A percentile compares a stretch with the other conserved stretches of the same genome.
phyloP scores from a whole-genome alignment of 2,113 vertebrate genomes.

The Clarias gariepinus region DNA sequence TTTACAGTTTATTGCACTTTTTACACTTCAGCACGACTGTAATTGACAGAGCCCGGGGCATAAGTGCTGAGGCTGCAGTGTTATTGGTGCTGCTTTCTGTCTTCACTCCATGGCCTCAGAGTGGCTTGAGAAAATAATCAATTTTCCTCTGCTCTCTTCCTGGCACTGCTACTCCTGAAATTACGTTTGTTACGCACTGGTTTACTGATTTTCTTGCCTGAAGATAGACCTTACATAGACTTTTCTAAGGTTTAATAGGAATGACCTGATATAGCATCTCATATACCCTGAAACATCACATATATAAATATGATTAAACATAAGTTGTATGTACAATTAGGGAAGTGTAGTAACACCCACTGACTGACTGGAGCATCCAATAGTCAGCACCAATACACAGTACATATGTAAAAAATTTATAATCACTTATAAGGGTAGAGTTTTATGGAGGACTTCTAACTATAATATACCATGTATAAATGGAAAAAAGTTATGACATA shows the following conservation, averaged over 20 bases:
- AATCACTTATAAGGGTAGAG: neutral
- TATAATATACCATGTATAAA: neutral
- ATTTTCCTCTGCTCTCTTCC: conserved; percentile 4
- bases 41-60: neutral
- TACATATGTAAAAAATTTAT: neutral
- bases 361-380: neutral
- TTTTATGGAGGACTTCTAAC: neutral
- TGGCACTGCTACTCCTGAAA: neutral
- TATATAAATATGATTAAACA: neutral
- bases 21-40: neutral
- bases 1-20: neutral
- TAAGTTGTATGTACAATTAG: too few relatives aligned
- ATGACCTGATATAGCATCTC: neutral
- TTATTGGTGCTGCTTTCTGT: neutral
- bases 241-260: neutral
- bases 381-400: neutral
- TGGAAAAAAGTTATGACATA: neutral
- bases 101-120: neutral
- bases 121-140: neutral
- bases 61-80: conserved; percentile 1
- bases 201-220: neutral
- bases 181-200: neutral
- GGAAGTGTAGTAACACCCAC: neutral
- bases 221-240: neutral
- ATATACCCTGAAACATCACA: neutral